These are phyloP conservation scores for Turnix velox DNA, from an alignment of 2,113 vertebrate genomes.

Conservation along the genomic window DNA sequence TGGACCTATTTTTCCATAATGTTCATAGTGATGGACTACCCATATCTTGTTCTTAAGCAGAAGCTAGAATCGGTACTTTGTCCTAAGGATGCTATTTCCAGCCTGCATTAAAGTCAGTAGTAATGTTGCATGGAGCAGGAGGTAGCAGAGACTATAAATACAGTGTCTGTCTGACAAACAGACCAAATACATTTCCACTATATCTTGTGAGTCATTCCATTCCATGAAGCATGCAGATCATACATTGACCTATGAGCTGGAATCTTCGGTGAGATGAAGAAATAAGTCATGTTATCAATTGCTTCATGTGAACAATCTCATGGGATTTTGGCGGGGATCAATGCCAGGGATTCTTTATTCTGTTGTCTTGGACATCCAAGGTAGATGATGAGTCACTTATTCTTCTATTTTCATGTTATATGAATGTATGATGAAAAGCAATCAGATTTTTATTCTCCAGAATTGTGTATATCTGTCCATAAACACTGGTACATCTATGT, in stretches of 20 bases:
- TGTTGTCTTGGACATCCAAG: not conserved
- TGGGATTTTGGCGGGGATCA: not conserved
- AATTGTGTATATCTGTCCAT: not conserved
- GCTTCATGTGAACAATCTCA: not conserved
- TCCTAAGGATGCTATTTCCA: not conserved
- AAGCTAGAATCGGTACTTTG: accelerated
- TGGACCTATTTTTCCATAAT: not conserved
- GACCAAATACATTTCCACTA: not conserved
- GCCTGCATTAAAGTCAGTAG: not conserved
- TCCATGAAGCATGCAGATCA: not conserved
- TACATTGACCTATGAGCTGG: not conserved
- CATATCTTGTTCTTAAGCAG: not conserved
- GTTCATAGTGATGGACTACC: not conserved
- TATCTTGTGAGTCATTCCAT: not conserved
- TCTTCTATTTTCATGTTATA: not conserved
- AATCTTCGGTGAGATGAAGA: not conserved
- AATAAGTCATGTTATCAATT: not conserved
- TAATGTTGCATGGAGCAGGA: not conserved
- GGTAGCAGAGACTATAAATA: not conserved
- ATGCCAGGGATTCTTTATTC: not conserved
- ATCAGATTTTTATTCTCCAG: not conserved
- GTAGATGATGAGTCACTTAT: not conserved
- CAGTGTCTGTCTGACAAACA: not conserved
- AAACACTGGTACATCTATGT: not conserved
- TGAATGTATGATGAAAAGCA: not conserved